These are phyloP conservation scores for Ardeotis arabs DNA, from an alignment of 2,113 vertebrate genomes.

Conservation along the genomic window DNA sequence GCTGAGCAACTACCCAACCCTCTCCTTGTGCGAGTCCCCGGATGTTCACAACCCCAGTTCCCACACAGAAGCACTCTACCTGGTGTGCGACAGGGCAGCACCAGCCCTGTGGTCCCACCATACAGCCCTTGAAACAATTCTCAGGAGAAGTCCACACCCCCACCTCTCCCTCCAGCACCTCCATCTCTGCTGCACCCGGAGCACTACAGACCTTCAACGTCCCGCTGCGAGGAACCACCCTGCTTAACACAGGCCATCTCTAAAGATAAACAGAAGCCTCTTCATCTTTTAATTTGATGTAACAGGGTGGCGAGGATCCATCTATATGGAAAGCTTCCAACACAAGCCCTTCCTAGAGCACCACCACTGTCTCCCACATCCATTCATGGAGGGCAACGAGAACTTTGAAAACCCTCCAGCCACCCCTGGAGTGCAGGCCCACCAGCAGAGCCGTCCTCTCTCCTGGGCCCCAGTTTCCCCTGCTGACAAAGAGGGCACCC, in stretches of 20 bases:
- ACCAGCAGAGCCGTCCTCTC: rapidly evolving
- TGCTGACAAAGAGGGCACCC: not conserved
- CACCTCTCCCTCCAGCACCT: not conserved
- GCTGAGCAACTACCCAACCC: not conserved
- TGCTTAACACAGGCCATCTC: not conserved
- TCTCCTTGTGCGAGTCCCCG: rapidly evolving
- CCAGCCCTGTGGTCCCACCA: rapidly evolving
- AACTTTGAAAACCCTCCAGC: not conserved
- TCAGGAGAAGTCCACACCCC: not conserved
- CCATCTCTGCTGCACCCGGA: not conserved
- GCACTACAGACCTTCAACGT: rapidly evolving
- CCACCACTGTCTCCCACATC: not conserved
- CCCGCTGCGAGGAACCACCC: not conserved
- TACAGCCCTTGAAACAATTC: not conserved
- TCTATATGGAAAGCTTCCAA: not conserved
- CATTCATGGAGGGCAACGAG: not conserved
- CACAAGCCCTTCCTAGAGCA: not conserved
- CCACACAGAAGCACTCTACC: not conserved
- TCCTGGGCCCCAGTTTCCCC: not conserved
- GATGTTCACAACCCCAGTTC: not conserved
- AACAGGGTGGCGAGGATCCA: rapidly evolving
- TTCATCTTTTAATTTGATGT: not conserved
- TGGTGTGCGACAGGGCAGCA: not conserved
- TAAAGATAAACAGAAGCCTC: not conserved
- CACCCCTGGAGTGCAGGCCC: rapidly evolving